A percentile compares a stretch with the other conserved stretches of the same genome.
phyloP scores from a whole-genome alignment of 1,140 invertebrate species.

The Macrobrachium nipponense region DNA sequence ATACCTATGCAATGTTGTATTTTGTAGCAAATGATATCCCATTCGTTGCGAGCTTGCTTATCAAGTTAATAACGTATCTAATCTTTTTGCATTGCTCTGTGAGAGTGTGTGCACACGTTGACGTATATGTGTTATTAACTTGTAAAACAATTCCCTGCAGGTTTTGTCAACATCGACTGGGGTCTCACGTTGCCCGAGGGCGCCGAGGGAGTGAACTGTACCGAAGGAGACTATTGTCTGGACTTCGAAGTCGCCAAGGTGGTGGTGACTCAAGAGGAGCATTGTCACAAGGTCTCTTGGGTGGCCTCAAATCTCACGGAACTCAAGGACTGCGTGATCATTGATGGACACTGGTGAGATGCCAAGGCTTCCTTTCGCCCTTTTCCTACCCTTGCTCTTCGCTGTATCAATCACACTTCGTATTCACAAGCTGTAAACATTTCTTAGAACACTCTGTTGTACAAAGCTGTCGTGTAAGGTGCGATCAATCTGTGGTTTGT shows the following conservation, averaged over 20 bases:
- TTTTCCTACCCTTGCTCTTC: too few relatives aligned
- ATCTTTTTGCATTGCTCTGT: too few relatives aligned
- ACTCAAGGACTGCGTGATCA: conserved; percentile 41
- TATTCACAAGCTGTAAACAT: too few relatives aligned
- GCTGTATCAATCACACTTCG: too few relatives aligned
- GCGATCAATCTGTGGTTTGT: too few relatives aligned
- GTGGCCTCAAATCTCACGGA: background rate
- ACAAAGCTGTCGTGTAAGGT: too few relatives aligned
- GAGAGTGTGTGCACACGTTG: background rate
- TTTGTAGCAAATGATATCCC: too few relatives aligned
- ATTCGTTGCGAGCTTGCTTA: too few relatives aligned
- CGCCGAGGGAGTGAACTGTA: conserved; percentile 10
- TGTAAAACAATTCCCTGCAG: background rate
- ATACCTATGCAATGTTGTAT: too few relatives aligned
- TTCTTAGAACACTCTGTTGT: too few relatives aligned
- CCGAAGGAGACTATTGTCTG: conserved; percentile 46
- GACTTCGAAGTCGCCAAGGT: conserved; percentile 50
- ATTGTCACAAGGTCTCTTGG: conserved; percentile 16
- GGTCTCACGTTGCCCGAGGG: conserved; percentile 49
- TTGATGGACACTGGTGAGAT: conserved; percentile 28
- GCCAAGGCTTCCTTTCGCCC: too few relatives aligned
- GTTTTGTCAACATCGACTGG: conserved; percentile 30
- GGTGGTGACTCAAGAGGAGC: conserved; percentile 38
- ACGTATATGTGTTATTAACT: background rate
- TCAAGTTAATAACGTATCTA: too few relatives aligned